phyloP scores from a whole-genome alignment of 23 tunicate genomes.

The Styela clava region DNA sequence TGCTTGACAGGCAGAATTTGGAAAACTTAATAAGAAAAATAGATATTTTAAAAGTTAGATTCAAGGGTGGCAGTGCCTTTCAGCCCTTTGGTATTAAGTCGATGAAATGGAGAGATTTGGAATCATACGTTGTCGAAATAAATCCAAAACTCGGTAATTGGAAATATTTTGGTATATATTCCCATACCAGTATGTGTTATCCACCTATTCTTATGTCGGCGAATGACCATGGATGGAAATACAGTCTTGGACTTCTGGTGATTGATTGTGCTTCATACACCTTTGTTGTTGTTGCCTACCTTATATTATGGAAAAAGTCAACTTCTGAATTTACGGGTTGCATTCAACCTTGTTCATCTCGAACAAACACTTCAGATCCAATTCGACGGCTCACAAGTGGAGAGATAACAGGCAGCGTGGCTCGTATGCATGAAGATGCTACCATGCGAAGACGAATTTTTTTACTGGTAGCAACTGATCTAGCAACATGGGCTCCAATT shows the following conservation, averaged over 20 bases:
- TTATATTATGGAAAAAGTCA: background rate
- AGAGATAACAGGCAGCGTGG: background rate
- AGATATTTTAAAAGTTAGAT: background rate
- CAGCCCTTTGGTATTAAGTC: background rate
- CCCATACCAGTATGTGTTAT: slow-evolving; percentile 5
- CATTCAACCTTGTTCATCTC: background rate
- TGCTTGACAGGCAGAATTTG: slow-evolving; percentile 5
- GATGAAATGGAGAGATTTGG: slow-evolving; percentile 4
- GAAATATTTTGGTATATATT: slow-evolving; percentile 10
- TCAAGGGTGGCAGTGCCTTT: background rate
- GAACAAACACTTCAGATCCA: background rate
- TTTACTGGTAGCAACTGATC: background rate
- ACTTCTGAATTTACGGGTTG: background rate
- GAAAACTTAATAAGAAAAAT: slow-evolving; percentile 11
- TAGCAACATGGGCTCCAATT: background rate
- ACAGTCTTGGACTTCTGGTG: background rate
- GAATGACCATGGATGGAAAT: slow-evolving; percentile 7
- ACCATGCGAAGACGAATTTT: background rate
- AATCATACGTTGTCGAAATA: background rate
- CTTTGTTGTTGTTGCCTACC: background rate
- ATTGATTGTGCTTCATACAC: background rate
- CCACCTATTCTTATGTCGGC: background rate
- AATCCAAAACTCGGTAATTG: background rate
- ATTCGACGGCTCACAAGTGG: background rate
- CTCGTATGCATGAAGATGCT: background rate